phyloP scores from a whole-genome alignment of 2,113 vertebrate genomes.

The Thermophis baileyi region DNA sequence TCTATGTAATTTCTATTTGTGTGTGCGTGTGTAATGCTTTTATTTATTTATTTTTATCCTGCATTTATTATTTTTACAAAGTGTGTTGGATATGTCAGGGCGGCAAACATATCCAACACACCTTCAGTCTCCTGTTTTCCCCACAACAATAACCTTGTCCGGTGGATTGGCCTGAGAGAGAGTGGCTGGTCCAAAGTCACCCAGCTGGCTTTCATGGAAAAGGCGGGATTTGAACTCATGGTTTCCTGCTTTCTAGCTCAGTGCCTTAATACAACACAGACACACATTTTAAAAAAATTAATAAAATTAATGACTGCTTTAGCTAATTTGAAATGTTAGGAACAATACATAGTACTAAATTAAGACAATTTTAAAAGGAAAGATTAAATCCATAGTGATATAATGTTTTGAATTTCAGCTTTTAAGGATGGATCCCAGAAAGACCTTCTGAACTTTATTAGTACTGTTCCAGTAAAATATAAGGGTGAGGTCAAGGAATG shows the following conservation, averaged over 20 bases:
- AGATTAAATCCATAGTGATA: neutral
- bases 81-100: neutral
- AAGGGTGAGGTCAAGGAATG: slow-evolving; percentile 73
- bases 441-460: slow-evolving; percentile 85
- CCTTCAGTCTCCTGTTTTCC: neutral
- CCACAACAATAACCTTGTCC: neutral
- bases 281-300: neutral
- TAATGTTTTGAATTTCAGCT: slow-evolving; percentile 70
- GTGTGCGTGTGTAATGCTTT: neutral
- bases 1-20: neutral
- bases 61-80: neutral
- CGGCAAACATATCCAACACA: neutral
- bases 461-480: slow-evolving; percentile 85
- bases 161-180: neutral
- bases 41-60: neutral
- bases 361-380: neutral
- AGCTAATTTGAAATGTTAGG: neutral
- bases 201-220: neutral
- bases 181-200: neutral
- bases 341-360: neutral
- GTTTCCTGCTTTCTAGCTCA: neutral
- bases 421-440: slow-evolving; percentile 90
- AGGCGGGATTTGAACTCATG: neutral
- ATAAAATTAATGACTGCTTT: neutral
- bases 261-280: neutral